These are phyloP conservation scores for Oreotrochilus melanogaster DNA, from an alignment of 2,113 vertebrate genomes.

Conservation along the genomic window DNA sequence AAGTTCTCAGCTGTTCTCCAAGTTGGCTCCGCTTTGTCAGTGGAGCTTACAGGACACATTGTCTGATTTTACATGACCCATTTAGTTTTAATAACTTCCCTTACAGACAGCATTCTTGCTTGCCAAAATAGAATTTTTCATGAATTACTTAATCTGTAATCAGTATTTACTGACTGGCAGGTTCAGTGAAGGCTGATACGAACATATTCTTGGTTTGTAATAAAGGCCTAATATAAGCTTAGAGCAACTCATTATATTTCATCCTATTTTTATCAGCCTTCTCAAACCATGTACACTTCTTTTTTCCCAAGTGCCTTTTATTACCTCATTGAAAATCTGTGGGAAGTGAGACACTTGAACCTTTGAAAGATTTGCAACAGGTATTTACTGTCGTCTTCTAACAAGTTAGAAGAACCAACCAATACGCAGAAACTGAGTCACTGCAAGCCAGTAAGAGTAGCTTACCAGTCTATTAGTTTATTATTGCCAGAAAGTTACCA, in stretches of 20 bases:
- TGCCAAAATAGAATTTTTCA: constrained; percentile 44
- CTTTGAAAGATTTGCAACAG: background rate
- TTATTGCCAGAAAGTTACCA: background rate
- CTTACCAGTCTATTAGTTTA: background rate
- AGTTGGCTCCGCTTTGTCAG: background rate
- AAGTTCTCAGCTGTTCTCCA: background rate
- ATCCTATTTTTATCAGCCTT: background rate
- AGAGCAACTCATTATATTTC: background rate
- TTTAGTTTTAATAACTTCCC: constrained; percentile 17
- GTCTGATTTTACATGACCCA: background rate
- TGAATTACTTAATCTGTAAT: constrained; percentile 45
- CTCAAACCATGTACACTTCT: background rate
- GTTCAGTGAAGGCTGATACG: background rate
- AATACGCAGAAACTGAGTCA: background rate
- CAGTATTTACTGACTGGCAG: background rate
- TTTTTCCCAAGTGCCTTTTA: background rate
- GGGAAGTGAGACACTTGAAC: background rate
- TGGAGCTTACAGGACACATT: background rate
- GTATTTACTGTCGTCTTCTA: background rate
- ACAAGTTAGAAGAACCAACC: background rate
- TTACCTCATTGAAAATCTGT: background rate
- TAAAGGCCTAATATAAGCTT: background rate
- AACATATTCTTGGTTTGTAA: background rate
- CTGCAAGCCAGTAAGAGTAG: background rate
- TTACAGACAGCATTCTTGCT: background rate